These are phyloP conservation scores for Tympanuchus pallidicinctus DNA, from an alignment of 2,113 vertebrate genomes.

Conservation along the genomic window DNA sequence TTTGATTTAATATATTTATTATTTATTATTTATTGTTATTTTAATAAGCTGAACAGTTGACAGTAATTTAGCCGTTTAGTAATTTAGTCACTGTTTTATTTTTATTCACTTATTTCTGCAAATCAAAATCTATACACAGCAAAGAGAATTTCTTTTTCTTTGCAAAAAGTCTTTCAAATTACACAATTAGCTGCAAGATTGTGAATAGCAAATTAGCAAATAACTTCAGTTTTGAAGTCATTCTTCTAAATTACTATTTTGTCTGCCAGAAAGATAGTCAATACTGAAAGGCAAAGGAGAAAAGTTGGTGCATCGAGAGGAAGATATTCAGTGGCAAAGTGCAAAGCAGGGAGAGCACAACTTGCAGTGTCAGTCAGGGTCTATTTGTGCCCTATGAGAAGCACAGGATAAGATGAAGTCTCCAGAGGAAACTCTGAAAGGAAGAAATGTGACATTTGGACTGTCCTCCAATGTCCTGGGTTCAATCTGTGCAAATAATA, in stretches of 20 bases:
- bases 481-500: neutral
- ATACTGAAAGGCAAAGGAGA: neutral
- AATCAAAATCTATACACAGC: neutral
- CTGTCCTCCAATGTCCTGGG: neutral
- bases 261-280: neutral
- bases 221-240: neutral
- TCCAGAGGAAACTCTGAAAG: neutral
- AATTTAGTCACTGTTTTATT: neutral
- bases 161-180: neutral
- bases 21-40: constrained; percentile 18
- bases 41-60: constrained; percentile 32
- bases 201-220: neutral
- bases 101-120: constrained; percentile 5
- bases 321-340: neutral
- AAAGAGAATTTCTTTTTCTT: neutral
- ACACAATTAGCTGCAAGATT: neutral
- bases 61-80: neutral
- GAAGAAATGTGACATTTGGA: neutral
- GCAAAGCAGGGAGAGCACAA: neutral
- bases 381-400: neutral
- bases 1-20: constrained; percentile 17
- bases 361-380: neutral
- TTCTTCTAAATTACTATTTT: neutral
- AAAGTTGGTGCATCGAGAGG: neutral
- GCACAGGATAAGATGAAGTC: neutral